These are phyloP conservation scores for Pyrochroa serraticornis DNA, from an alignment of 2,888 invertebrate species.

Conservation along the genomic window DNA sequence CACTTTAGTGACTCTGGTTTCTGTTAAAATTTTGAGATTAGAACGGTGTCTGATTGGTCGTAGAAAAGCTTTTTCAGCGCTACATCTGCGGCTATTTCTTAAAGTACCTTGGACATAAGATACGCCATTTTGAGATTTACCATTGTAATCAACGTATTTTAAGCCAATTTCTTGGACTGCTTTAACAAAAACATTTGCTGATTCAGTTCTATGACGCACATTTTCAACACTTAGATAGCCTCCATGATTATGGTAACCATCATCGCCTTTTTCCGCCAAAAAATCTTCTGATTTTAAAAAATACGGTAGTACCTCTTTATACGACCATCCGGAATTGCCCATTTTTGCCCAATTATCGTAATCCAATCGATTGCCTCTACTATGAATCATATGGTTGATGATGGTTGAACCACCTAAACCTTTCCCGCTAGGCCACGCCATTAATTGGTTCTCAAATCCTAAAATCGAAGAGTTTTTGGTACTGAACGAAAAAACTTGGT, in stretches of 20 bases:
- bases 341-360: constrained; percentile 57
- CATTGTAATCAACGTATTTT: constrained; percentile 72
- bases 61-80: constrained; percentile 70
- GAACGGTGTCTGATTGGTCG: constrained; percentile 64
- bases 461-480: neutral
- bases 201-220: constrained; percentile 52
- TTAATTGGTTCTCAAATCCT: neutral
- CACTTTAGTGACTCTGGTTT: constrained; percentile 68
- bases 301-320: constrained; percentile 20
- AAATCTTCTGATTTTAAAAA: constrained; percentile 23
- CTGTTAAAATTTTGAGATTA: constrained; percentile 72
- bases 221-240: constrained; percentile 54
- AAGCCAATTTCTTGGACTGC: constrained; percentile 71
- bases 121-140: constrained; percentile 66
- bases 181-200: constrained; percentile 63
- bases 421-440: neutral
- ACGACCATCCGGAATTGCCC: constrained; percentile 25
- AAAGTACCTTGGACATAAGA: constrained; percentile 67
- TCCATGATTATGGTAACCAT: constrained; percentile 43
- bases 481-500: neutral
- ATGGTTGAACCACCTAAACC: constrained; percentile 80
- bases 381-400: constrained; percentile 84
- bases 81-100: constrained; percentile 66
- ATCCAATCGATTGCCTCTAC: constrained; percentile 80
- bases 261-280: neutral